Conservation (phyloP, 1,140 invertebrate genomes). For the Penaeus chinensis region DNA sequence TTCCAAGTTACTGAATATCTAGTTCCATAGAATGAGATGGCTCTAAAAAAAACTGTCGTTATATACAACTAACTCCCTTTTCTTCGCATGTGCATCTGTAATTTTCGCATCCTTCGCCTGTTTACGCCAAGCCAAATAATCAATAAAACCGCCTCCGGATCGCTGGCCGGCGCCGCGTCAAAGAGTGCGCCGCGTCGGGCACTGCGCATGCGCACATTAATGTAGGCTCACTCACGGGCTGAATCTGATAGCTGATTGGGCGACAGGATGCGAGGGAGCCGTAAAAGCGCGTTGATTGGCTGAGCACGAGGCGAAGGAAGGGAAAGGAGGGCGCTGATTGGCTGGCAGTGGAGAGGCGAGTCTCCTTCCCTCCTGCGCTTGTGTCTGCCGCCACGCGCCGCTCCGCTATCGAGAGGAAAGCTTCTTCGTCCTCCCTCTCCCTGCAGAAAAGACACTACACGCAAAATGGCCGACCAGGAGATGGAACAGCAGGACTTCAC, state of each 20-base stretch:
- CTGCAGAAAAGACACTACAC: not conserved
- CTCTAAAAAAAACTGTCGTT: no score
- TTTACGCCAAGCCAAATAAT: constrained; percentile 29
- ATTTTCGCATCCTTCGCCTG: not conserved
- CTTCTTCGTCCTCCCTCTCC: not conserved
- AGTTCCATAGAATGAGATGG: no score
- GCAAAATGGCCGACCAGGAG: constrained; percentile 50
- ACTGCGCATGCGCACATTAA: constrained; percentile 24
- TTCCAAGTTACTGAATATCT: no score
- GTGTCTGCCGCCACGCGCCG: not conserved
- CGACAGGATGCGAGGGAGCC: not conserved
- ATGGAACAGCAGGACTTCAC: constrained; percentile 58
- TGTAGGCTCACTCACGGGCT: constrained; percentile 1
- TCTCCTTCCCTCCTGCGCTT: not conserved
- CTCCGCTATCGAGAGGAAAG: not conserved
- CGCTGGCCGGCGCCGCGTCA: constrained; percentile 13
- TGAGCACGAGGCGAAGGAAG: not conserved
- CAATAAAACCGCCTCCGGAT: constrained; percentile 24
- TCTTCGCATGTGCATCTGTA: no score
- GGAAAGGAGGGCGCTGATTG: not conserved
- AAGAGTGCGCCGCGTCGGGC: not conserved
- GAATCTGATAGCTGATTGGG: not conserved
- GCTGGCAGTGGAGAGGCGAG: not conserved
- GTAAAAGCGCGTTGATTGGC: not conserved
- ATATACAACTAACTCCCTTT: no score